Evolutionary conservation across 1,140 invertebrate species (phyloP), one percentile per base, ranked within the genome.

Genomic region (Argopecten irradians): DNA sequence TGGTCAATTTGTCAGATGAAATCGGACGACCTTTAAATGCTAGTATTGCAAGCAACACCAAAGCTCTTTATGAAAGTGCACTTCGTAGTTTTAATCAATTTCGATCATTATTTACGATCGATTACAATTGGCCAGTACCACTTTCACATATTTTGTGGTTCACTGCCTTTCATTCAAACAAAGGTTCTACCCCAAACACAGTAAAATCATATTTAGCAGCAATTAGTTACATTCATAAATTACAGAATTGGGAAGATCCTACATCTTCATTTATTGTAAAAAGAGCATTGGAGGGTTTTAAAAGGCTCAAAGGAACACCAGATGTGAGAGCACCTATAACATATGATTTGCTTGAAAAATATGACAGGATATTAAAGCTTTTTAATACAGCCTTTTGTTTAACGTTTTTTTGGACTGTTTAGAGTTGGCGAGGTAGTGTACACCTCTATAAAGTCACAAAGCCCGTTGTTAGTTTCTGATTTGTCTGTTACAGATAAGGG

Each of bases 351-450:
- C 34, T 88, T 28, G 1, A 7, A 11, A 9, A 13, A 34, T 11
- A 83, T n/a, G 5, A n/a, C 13, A 7, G 55, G 19, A 41, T 41
- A 1, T 34, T 91, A 22, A 34, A 32, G 19, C 36, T 91, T 19
- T 89, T 91, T 83, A 36, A 43, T 32, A 83, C 90, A 35, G 89
- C 71, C 36, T 91, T 46, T 55, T 71, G 13, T 13, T 32, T 87
- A 34, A 85, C 90, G 14, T n/a, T 91, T 88, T 85, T 88, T 87
- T 85, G 90, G 46, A 0, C 88, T 91, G 34, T 86, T 91, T 19
- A 11, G 90, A 36, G 86, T 91, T 0, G 87, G 87, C 14, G 91
- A 91, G 22, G 7, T 91, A 11, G 82, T 88, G 7, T 86, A 85
- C 33, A 43, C 87, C 35, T 8, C n/a, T 14, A 19, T 32, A 3